These are phyloP conservation scores for Camarhynchus parvulus DNA, from an alignment of 2,113 vertebrate species.

Conservation along the genomic window DNA sequence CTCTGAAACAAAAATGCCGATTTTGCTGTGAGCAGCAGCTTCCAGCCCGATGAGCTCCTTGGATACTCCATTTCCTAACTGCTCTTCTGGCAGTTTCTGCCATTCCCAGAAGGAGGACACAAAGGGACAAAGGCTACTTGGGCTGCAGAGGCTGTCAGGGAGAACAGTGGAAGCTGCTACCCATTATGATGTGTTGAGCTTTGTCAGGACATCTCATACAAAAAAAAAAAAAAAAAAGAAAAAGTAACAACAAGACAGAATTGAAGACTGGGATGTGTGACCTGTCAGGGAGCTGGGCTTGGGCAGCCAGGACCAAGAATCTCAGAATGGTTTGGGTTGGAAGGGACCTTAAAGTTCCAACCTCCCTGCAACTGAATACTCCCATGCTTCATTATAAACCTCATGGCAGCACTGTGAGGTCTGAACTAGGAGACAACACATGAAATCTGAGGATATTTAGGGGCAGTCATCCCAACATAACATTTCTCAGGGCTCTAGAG, in stretches of 20 bases:
- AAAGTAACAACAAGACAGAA: neutral
- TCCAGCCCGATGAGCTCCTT: conserved; percentile 11
- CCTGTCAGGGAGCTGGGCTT: neutral
- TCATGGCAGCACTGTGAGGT: neutral
- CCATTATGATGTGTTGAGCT: neutral
- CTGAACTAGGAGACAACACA: neutral
- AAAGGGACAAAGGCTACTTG: neutral
- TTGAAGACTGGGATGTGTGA: neutral
- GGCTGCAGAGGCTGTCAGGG: neutral
- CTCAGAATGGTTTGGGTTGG: neutral
- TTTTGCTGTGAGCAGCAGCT: conserved; percentile 19
- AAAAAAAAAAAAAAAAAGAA: neutral
- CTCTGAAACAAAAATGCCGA: neutral
- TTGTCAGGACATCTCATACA: neutral
- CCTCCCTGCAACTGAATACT: neutral
- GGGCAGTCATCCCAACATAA: neutral
- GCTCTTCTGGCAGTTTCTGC: neutral
- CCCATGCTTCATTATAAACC: neutral
- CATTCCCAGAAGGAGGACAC: neutral
- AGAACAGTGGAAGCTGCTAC: neutral
- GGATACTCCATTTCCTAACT: neutral
- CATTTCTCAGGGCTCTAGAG: neutral
- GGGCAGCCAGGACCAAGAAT: neutral
- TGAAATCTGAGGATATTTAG: neutral
- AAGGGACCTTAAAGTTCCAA: neutral